phyloP scores from a whole-genome alignment of 2,797 vertebrate species.

The Sebastes vulpes region DNA sequence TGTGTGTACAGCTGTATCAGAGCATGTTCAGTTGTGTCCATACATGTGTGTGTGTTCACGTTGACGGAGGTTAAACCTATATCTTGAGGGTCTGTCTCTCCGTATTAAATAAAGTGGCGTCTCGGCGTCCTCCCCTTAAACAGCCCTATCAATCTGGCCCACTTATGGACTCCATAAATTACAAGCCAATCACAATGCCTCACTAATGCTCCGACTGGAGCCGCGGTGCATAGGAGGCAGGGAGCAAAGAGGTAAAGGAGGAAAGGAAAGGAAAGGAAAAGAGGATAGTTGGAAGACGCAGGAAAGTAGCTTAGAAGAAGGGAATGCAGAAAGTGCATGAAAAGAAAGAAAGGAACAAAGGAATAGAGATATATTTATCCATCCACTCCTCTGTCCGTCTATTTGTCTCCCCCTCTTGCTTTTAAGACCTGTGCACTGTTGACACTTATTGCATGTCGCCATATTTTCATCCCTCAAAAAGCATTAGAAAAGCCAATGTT shows the following conservation, averaged over 20 bases:
- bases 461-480: slow-evolving; percentile 89
- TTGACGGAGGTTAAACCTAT: slow-evolving; percentile 53
- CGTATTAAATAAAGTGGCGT: slow-evolving; percentile 85
- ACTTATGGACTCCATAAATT: slow-evolving; percentile 91
- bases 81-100: slow-evolving; percentile 65
- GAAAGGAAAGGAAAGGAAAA: background rate
- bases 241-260: background rate
- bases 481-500: slow-evolving; percentile 86
- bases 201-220: slow-evolving; percentile 71
- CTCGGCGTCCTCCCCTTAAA: slow-evolving; percentile 86
- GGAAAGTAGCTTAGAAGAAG: background rate
- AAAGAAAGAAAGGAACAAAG: slow-evolving; percentile 3
- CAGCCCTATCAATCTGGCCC: slow-evolving; percentile 90
- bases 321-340: background rate
- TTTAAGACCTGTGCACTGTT: slow-evolving; percentile 71
- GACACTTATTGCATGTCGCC: slow-evolving; percentile 83
- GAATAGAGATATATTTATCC: background rate
- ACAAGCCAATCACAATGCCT: slow-evolving; percentile 74
- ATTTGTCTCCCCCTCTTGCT: slow-evolving; percentile 68
- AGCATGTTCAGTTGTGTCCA: background rate
- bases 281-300: background rate
- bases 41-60: background rate
- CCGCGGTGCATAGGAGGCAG: slow-evolving; percentile 4
- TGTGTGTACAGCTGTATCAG: background rate
- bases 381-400: slow-evolving; percentile 48